phyloP scores from a whole-genome alignment of 2,888 invertebrate genomes.

The Ophion costatus region DNA sequence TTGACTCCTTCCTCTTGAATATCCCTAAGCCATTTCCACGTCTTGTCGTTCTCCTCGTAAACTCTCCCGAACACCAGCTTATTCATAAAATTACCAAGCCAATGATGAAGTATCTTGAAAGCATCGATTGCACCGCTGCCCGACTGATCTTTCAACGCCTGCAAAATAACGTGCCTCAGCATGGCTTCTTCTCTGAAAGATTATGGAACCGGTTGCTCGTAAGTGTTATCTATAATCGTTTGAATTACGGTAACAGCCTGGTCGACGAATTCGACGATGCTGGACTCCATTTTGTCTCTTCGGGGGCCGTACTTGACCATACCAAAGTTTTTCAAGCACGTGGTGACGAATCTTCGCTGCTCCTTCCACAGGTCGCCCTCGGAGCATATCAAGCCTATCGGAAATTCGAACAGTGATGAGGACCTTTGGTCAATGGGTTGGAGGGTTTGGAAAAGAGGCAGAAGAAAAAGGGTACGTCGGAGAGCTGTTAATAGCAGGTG shows the following conservation, averaged over 20 bases:
- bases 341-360: conserved; percentile 90
- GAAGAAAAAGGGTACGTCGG: too few species aligned
- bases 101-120: conserved; percentile 86
- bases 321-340: conserved; percentile 90
- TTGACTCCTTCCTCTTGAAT: conserved; percentile 94
- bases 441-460: not conserved
- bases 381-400: conserved; percentile 91
- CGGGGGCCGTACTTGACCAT: conserved; percentile 87
- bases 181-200: not conserved
- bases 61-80: conserved; percentile 91
- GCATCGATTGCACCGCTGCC: conserved; percentile 84
- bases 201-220: not conserved
- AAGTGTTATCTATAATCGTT: not conserved
- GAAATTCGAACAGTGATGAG: too few species aligned
- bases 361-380: conserved; percentile 93
- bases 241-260: conserved; percentile 84
- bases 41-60: conserved; percentile 88
- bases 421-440: not conserved
- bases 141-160: conserved; percentile 75
- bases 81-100: conserved; percentile 91
- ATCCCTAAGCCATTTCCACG: conserved; percentile 91
- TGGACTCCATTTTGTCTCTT: conserved; percentile 87
- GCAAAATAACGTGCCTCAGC: not conserved
- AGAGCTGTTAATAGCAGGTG: not conserved
- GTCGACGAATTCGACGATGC: conserved; percentile 87